Conservation (phyloP, 1,140 invertebrate species). For the Neodiprion fabricii region DNA sequence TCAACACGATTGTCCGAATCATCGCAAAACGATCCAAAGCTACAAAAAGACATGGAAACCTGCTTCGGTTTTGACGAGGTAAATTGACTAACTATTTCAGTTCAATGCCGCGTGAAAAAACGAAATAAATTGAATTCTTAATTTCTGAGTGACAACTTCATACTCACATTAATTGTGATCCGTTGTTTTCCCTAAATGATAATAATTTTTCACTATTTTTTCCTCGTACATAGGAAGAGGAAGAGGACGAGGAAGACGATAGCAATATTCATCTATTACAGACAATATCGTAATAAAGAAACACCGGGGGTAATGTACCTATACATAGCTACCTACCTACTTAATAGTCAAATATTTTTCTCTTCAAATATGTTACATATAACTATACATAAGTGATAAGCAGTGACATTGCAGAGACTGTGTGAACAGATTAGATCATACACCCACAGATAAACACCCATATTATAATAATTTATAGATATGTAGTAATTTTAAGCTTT, state of each 20-base stretch:
- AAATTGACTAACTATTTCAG: conserved; percentile 23
- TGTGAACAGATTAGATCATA: conserved; percentile 23
- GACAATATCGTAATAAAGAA: conserved; percentile 54
- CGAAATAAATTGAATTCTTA: too few species aligned
- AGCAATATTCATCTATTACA: conserved; percentile 51
- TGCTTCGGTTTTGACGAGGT: conserved; percentile 88
- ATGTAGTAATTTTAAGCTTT: conserved; percentile 2
- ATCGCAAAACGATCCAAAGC: conserved; percentile 59
- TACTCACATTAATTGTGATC: too few species aligned
- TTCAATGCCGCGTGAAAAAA: too few species aligned
- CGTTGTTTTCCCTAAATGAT: too few species aligned
- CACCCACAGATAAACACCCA: background rate
- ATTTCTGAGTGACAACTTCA: too few species aligned
- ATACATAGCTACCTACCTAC: conserved; percentile 34
- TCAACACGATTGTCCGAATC: conserved; percentile 38
- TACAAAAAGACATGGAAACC: conserved; percentile 75
- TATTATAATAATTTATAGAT: conserved; percentile 2
- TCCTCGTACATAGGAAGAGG: conserved; percentile 41
- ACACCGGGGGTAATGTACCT: conserved; percentile 20
- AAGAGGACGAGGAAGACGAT: conserved; percentile 48
- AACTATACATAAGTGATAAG: conserved; percentile 22
- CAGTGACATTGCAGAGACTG: conserved; percentile 29
- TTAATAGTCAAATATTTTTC: conserved; percentile 52
- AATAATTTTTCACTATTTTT: background rate
- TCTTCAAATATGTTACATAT: conserved; percentile 27